Base-by-base conservation (phyloP, 2,797 vertebrate genomes). In the Scleropages formosus region DNA sequence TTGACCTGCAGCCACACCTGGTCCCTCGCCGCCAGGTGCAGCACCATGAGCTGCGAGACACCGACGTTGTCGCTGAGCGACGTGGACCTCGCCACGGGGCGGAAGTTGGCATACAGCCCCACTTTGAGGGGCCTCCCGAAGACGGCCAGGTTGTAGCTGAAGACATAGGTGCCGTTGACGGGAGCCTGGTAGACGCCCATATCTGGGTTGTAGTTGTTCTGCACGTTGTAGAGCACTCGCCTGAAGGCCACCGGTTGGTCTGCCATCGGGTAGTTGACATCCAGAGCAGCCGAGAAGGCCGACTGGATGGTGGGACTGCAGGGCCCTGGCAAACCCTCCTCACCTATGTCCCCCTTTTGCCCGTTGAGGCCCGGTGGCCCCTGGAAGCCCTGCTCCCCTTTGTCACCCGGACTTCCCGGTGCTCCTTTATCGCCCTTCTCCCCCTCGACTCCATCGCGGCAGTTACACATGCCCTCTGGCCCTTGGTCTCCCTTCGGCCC, bases 1-100 rank as follows among this genome's bases (percentile, higher is more conserved):
- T 88, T 92, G 15, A 92, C 90, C 81, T 91, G 91, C 22, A 93
- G 27, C 90, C 90, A 93, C 58, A 92, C 78, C 63, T 12, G 11
- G 46, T 91, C 87, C 0, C 73, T 67, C 46, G 0, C 11, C 0
- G 0, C 0, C 16, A 93, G 83, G 69, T 87, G 85, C 1, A 92
- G 81, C 31, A 89, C 59, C 0, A 90, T 20, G 0, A 81, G 81
- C 15, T 89, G 85, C 78, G 89, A 91, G 13, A 76, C 53, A 2
- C 81, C 83, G 56, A 79, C 56, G 3, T 56, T 8, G 63, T 24
- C 16, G 3, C 4, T 27, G 0, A 0, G 0, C 27, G 82, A 86
- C 0, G 89, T 91, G 11, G 53, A 77, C 79, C 74, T 90, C 4
- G 87, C 13, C 0, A 90, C 0, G 0, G 89, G 83, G 1, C 0